These are phyloP conservation scores for Apeira syringaria DNA, from an alignment of 2,888 invertebrate species.

Conservation along the genomic window DNA sequence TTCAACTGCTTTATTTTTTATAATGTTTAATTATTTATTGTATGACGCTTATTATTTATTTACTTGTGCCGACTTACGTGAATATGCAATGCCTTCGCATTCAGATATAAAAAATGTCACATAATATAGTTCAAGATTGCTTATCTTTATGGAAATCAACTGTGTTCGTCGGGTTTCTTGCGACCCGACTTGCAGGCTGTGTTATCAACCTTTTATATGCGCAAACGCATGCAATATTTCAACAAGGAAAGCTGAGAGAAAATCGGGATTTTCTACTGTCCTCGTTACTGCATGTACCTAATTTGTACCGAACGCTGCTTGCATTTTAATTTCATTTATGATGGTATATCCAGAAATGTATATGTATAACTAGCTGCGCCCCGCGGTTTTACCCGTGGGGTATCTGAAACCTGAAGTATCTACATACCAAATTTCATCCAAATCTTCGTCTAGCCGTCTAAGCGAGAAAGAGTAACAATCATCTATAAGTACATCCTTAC, in stretches of 20 bases:
- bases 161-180: constrained; percentile 14
- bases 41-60: no score
- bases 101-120: constrained; percentile 16
- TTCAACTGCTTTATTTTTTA: no score
- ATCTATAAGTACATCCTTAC: no score
- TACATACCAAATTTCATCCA: no score
- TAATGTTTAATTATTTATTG: no score
- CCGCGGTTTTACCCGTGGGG: no score
- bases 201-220: constrained; percentile 28
- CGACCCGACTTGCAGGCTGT: constrained; percentile 17
- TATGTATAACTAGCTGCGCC: no score
- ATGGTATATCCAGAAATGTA: neutral
- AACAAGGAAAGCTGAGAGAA: constrained; percentile 37
- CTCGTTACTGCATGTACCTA: constrained; percentile 23
- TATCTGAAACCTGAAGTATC: no score
- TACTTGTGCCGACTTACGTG: no score
- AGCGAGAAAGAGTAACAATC: no score
- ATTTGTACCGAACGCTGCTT: constrained; percentile 20
- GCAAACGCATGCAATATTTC: constrained; percentile 25
- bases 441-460: no score
- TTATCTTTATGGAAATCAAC: constrained; percentile 37
- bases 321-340: constrained; percentile 31
- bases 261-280: constrained; percentile 45
- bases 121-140: constrained; percentile 15
- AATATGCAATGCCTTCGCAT: constrained; percentile 24